These are phyloP conservation scores for Holothuria leucospilota DNA, from an alignment of 53 echinoderm and acorn worm genomes.

Conservation along the genomic window DNA sequence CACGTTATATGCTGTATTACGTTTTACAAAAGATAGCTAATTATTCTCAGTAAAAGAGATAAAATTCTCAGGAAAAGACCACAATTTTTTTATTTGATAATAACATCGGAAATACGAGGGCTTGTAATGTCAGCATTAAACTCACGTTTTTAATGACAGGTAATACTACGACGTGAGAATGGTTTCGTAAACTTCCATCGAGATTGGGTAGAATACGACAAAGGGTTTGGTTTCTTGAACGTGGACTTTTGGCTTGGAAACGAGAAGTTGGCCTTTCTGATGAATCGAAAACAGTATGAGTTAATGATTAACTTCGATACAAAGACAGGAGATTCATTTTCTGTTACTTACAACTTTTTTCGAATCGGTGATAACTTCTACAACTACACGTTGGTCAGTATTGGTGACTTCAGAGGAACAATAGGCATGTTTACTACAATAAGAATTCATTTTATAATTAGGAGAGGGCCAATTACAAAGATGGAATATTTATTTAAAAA, in stretches of 20 bases:
- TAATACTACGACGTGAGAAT: not conserved
- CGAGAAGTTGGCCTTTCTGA: not conserved
- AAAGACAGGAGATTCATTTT: not conserved
- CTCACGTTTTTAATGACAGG: not conserved
- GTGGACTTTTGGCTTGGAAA: not conserved
- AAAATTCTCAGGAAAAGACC: no score
- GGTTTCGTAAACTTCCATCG: not conserved
- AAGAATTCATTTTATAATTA: no score
- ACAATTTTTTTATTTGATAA: no score
- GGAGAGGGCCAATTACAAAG: no score
- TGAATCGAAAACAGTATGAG: not conserved
- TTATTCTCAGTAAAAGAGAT: no score
- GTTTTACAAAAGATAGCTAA: no score
- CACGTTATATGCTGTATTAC: no score
- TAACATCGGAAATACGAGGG: no score
- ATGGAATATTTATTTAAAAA: no score
- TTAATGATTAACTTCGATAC: not conserved
- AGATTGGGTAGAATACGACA: not conserved
- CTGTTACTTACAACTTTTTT: not conserved
- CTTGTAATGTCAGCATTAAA: no score
- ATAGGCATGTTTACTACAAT: no score
- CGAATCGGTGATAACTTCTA: not conserved
- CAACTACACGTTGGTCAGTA: not conserved
- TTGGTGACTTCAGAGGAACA: not conserved
- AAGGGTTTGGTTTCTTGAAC: not conserved